These are phyloP conservation scores for Malthinus flaveolus DNA, from an alignment of 2,888 invertebrate genomes.

Conservation along the genomic window DNA sequence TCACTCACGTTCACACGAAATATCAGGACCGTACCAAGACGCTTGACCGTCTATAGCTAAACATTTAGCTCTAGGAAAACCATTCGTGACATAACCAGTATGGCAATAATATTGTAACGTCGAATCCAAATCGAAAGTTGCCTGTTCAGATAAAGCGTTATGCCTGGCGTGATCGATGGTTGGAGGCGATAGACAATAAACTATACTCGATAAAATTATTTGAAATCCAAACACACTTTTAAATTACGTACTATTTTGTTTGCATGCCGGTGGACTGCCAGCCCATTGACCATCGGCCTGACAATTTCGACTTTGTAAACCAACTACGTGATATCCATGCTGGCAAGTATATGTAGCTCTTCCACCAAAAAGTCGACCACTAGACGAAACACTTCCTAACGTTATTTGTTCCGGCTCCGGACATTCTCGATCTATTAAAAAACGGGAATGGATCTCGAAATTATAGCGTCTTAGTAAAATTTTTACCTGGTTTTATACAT, in stretches of 20 bases:
- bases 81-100: slow-evolving; percentile 91
- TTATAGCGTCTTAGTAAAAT: background rate
- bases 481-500: slow-evolving; percentile 91
- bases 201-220: slow-evolving; percentile 48
- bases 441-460: background rate
- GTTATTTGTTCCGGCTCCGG: slow-evolving; percentile 77
- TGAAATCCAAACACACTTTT: background rate
- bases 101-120: slow-evolving; percentile 92
- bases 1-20: slow-evolving; percentile 89
- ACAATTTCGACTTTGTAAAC: slow-evolving; percentile 83
- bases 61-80: slow-evolving; percentile 92
- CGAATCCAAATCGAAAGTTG: slow-evolving; percentile 86
- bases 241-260: slow-evolving; percentile 71
- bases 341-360: slow-evolving; percentile 85
- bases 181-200: slow-evolving; percentile 85
- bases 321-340: slow-evolving; percentile 85
- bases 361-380: slow-evolving; percentile 80
- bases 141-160: slow-evolving; percentile 85
- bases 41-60: slow-evolving; percentile 85
- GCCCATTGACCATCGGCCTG: slow-evolving; percentile 93
- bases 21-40: slow-evolving; percentile 96
- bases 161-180: slow-evolving; percentile 84
- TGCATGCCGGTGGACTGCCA: slow-evolving; percentile 80
- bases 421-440: slow-evolving; percentile 76
- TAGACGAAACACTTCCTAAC: slow-evolving; percentile 75